Conservation (phyloP, 2,797 vertebrate species). For the Notamacropus eugenii region DNA sequence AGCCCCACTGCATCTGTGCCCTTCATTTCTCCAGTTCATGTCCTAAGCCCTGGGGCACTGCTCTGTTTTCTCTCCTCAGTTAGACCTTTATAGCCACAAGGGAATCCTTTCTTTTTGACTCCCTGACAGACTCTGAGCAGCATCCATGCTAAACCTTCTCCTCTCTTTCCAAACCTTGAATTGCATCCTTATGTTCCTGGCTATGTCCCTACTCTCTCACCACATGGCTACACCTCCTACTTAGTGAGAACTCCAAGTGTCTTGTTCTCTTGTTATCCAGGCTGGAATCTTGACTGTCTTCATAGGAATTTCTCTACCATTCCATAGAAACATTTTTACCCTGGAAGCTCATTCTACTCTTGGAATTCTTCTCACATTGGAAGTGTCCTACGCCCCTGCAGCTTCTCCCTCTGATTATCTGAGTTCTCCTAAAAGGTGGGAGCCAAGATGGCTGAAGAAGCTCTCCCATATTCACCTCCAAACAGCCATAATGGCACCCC, state of each 20-base stretch:
- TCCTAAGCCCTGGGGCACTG: not conserved
- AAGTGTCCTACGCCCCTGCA: not conserved
- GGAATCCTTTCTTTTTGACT: not conserved
- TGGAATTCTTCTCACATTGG: not conserved
- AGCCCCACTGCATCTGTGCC: not conserved
- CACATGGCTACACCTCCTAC: not conserved
- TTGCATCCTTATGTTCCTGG: not conserved
- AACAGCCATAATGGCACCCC: too few species aligned
- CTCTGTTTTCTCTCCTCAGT: not conserved
- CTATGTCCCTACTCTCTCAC: not conserved
- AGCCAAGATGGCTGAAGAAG: too few species aligned
- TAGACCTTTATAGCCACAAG: not conserved
- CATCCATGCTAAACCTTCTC: not conserved
- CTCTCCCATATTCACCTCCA: too few species aligned
- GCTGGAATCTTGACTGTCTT: not conserved
- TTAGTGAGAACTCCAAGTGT: not conserved
- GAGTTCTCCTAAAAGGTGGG: not conserved
- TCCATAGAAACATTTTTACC: not conserved
- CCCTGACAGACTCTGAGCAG: not conserved
- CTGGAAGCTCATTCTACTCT: not conserved
- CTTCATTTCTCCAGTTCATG: not conserved
- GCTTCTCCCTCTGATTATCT: not conserved
- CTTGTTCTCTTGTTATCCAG: not conserved
- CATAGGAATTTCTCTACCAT: not conserved
- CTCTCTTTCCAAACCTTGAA: not conserved